A percentile compares a stretch with the other conserved stretches of the same genome.
phyloP scores from a whole-genome alignment of 1,140 invertebrate genomes.

The Lordiphosa clarofinis region DNA sequence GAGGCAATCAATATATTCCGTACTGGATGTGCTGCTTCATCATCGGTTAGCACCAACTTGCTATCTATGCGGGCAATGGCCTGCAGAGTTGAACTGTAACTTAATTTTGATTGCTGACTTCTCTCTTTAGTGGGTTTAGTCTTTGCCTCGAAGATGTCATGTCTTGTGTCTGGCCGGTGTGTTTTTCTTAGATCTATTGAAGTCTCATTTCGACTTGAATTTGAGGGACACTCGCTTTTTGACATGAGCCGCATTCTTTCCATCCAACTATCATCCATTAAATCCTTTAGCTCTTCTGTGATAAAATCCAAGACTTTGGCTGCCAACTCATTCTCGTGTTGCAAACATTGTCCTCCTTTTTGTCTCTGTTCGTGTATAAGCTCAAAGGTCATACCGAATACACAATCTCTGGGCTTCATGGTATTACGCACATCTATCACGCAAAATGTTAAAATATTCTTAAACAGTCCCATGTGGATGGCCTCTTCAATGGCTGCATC shows the following conservation, averaged over 20 bases:
- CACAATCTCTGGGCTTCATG: slow-evolving; percentile 13
- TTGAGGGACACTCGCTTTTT: too few species aligned
- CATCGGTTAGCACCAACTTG: background rate
- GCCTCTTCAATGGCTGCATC: slow-evolving; percentile 51
- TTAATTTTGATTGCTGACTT: background rate
- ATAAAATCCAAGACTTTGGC: background rate
- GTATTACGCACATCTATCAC: slow-evolving; percentile 57
- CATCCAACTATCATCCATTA: too few species aligned
- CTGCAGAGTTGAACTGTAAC: slow-evolving; percentile 1
- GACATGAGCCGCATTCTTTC: too few species aligned
- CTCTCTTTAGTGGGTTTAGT: too few species aligned
- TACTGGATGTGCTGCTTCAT: background rate
- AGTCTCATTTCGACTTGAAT: too few species aligned
- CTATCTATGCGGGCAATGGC: slow-evolving; percentile 14
- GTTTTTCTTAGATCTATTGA: too few species aligned
- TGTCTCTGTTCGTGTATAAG: slow-evolving; percentile 15
- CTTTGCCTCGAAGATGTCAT: too few species aligned
- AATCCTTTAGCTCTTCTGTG: background rate
- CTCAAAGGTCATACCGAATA: slow-evolving; percentile 52
- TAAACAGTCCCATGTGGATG: slow-evolving; percentile 32
- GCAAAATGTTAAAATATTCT: slow-evolving; percentile 60
- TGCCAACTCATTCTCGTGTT: background rate
- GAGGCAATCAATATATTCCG: background rate
- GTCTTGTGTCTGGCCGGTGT: too few species aligned
- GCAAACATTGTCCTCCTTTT: slow-evolving; percentile 16